Conservation (phyloP, 23 tunicate genomes). For the Ciona savignyi region DNA sequence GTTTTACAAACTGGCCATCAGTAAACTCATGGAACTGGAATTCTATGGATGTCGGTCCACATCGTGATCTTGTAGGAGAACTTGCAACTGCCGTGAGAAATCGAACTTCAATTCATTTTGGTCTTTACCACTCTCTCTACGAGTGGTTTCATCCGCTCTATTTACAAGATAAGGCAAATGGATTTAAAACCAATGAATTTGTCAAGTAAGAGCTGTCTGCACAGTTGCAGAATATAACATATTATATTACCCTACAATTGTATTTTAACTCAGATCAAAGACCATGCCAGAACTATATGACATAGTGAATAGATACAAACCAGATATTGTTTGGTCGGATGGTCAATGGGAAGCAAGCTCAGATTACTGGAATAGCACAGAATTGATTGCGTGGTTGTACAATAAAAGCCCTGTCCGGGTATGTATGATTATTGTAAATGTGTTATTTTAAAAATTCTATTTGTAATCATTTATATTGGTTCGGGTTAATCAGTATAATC, state of each 20-base stretch:
- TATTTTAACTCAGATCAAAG: slow-evolving; percentile 9
- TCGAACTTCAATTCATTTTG: slow-evolving; percentile 38
- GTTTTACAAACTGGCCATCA: too few species aligned
- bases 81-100: slow-evolving; percentile 37
- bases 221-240: neutral
- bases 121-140: too few species aligned
- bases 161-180: slow-evolving; percentile 24
- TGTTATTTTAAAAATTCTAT: too few species aligned
- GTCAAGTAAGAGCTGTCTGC: slow-evolving; percentile 1
- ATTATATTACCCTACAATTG: too few species aligned
- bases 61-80: too few species aligned
- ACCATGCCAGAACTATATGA: slow-evolving; percentile 53
- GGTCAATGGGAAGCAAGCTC: slow-evolving; percentile 8
- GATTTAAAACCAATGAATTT: slow-evolving; percentile 19
- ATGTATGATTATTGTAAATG: too few species aligned
- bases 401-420: slow-evolving; percentile 44
- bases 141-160: slow-evolving; percentile 41
- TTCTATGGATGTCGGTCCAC: too few species aligned
- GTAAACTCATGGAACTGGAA: too few species aligned
- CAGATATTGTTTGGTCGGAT: slow-evolving; percentile 49
- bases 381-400: slow-evolving; percentile 50
- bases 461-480: too few species aligned
- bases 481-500: too few species aligned
- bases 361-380: slow-evolving; percentile 31
- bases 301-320: slow-evolving; percentile 25